Evolutionary conservation across 2,888 invertebrate genomes (phyloP), one percentile per base, ranked within the genome.

Genomic region (Leptinotarsa haldemani): DNA sequence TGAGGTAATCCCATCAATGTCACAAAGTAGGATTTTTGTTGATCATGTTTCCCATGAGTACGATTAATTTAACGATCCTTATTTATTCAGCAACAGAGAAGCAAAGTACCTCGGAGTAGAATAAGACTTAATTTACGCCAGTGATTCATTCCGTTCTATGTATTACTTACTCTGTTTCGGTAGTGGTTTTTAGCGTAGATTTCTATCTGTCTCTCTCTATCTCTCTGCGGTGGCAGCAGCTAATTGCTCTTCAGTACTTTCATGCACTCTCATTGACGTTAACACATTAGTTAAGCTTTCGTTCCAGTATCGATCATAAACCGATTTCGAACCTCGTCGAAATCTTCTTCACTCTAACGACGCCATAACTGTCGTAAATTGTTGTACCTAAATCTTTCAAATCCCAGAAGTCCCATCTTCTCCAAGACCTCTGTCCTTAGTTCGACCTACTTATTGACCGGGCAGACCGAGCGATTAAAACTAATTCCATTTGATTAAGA

Each of bases 131-230:
- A 18, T 18, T 15, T 15, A 7, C n/a, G 68, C 46, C 15, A 72
- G 64, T 72, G 68, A 67, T 72, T 56, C 65, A 40, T 65, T n/a
- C 30, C 46, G 20, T 53, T 56, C 18, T 66, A 13, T 56, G 15
- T 65, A 48, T 63, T 15, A 47, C 15, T 22, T 74, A 22, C 7
- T 20, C 70, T 75, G 16, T 64, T 56, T 52, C 65, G n/a, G 52
- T 68, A 68, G 65, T 70, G 63, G 63, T 30, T 67, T 15, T 63
- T 71, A 69, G 74, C 71, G 50, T 66, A 74, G 70, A 70, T 70
- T 58, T 74, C 71, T 76, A 78, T 79, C 80, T 80, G 80, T 77
- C 79, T 79, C 79, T 79, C 78, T 79, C 76, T 73, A 78, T 80
- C 79, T 80, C 80, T 78, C 74, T 76, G 77, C 78, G 76, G 78